Conservation (phyloP, 1,140 invertebrate species). For the Lethocerus indicus region DNA sequence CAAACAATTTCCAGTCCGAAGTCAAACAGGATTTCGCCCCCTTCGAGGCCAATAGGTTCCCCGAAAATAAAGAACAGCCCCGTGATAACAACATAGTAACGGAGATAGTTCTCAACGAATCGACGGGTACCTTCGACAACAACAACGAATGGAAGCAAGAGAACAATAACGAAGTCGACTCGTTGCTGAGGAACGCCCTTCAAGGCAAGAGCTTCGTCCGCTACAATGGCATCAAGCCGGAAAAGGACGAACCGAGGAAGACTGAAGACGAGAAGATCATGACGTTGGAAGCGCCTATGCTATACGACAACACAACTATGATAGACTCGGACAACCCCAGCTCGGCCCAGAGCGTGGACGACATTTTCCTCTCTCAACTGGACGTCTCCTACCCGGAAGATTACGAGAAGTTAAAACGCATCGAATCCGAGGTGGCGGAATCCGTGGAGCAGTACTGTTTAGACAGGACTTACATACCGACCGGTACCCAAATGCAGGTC, state of each 20-base stretch:
- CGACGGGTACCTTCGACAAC: slow-evolving; percentile 9
- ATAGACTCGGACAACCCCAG: slow-evolving; percentile 18
- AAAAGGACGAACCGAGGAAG: slow-evolving; percentile 7
- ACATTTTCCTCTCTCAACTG: slow-evolving; percentile 21
- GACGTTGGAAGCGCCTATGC: slow-evolving; percentile 9
- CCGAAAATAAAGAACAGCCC: slow-evolving; percentile 36
- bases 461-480: slow-evolving; percentile 13
- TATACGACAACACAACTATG: slow-evolving; percentile 12
- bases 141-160: slow-evolving; percentile 66
- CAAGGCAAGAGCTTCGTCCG: slow-evolving; percentile 37
- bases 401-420: slow-evolving; percentile 46
- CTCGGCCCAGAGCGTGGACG: slow-evolving; percentile 21
- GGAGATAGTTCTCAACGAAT: not conserved
- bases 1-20: slow-evolving; percentile 12
- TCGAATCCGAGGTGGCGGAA: slow-evolving; percentile 23
- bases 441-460: slow-evolving; percentile 19
- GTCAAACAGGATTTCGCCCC: slow-evolving; percentile 27
- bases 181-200: slow-evolving; percentile 57
- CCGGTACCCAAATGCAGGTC: slow-evolving; percentile 12
- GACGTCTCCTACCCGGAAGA: slow-evolving; percentile 40
- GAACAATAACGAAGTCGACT: slow-evolving; percentile 44
- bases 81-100: not conserved
- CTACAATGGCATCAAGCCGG: slow-evolving; percentile 22
- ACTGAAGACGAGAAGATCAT: slow-evolving; percentile 12
- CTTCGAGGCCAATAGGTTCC: slow-evolving; percentile 50